A percentile compares a stretch with the other conserved stretches of the same genome.
Conservation (phyloP, 2,797 vertebrate genomes). For the Pempheris klunzingeri region DNA sequence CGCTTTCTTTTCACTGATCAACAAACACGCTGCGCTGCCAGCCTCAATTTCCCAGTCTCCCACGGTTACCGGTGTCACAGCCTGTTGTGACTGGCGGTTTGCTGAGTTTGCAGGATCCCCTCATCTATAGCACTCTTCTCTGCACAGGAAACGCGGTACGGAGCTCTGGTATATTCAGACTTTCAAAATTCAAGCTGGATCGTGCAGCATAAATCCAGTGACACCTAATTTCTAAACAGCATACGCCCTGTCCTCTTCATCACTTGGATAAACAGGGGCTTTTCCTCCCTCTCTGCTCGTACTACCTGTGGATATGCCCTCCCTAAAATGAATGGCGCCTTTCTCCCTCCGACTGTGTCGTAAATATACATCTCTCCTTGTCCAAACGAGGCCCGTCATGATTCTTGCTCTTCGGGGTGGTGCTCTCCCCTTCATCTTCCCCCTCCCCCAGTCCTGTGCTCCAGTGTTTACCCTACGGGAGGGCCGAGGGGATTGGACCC, state of each 20-base stretch:
- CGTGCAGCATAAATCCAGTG: constrained; percentile 33
- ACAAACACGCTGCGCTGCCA: constrained; percentile 68
- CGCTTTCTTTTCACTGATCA: constrained; percentile 52
- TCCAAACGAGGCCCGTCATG: constrained; percentile 66
- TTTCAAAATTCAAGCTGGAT: constrained; percentile 39
- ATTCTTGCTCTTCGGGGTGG: constrained; percentile 62
- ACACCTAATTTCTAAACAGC: constrained; percentile 44
- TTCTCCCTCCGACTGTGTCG: constrained; percentile 55
- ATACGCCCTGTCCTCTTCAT: constrained; percentile 24
- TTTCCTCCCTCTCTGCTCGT: constrained; percentile 22
- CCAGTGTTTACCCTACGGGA: constrained; percentile 75
- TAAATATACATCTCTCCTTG: constrained; percentile 68
- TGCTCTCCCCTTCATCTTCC: constrained; percentile 65
- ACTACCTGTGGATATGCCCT: constrained; percentile 40
- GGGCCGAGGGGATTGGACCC: constrained; percentile 76
- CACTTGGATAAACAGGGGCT: constrained; percentile 42
- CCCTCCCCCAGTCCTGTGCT: constrained; percentile 38
- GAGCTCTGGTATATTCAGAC: not conserved
- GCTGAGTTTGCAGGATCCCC: constrained; percentile 16
- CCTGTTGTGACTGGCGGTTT: constrained; percentile 29
- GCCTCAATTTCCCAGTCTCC: constrained; percentile 64
- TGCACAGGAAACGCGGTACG: not conserved
- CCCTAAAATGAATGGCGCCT: constrained; percentile 54
- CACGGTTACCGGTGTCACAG: constrained; percentile 61
- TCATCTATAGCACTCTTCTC: not conserved